Base-by-base conservation (phyloP, 1,140 invertebrate species). In the Bombus haemorrhoidalis region DNA sequence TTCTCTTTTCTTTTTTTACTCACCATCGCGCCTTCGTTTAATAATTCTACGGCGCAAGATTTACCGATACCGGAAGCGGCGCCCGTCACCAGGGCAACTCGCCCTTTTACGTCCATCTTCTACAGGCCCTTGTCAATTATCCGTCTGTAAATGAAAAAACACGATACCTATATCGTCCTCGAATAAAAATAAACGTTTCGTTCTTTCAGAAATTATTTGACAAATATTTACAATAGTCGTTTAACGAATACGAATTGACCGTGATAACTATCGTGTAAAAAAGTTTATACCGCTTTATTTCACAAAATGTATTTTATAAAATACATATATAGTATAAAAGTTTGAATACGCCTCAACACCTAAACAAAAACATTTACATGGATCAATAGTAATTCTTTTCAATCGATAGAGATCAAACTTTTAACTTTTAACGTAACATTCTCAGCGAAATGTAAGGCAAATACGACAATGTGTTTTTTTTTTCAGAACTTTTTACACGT, bases 21-120 rank as follows among this genome's bases (percentile, higher is more conserved):
- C 89, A 97, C 97, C 96, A 97, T 97, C 12, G 96, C 96, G 87
- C 97, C 97, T 91, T 97, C 96, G 90, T 97, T 96, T 8, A 98
- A 93, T 9, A 98, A 93, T 91, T 97, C 97, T 88, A 96, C 96
- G 85, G 95, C 96, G 91, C 97, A 97, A 13, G 96, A 96, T 80
- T 96, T 95, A 28, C 97, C 97, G 76, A 98, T 97, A 64, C 97
- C 97, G 81, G 96, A 96, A 47, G 97, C 97, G 32, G 96, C 97
- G 41, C 97, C 97, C 37, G 97, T 97, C 53, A 98, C 96, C 64
- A 98, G 93, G 79, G 97, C 97, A 79, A 97, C 96, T 93, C 97
- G 97, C 81, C 96, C 97, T 93, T 93, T 93, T 53, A 94, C 59
- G 53, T 94, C 94, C 94, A 94, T 94, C 25, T 81, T 92, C 68